These are phyloP conservation scores for Agrypnia vestita DNA, from an alignment of 1,140 invertebrate species.

Conservation along the genomic window DNA sequence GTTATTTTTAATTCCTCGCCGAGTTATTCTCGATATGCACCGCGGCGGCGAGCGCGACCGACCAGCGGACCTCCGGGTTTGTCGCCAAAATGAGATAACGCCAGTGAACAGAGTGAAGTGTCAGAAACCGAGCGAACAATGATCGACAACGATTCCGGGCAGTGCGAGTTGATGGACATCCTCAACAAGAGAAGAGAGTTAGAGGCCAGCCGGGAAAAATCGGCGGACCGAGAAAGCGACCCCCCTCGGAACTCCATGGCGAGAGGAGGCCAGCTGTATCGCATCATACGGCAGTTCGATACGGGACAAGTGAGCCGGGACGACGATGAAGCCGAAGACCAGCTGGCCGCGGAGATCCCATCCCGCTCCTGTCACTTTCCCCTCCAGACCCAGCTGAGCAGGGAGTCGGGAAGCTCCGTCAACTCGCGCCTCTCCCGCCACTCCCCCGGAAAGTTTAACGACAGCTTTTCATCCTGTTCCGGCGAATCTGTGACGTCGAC, in stretches of 20 bases:
- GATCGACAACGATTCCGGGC: not conserved
- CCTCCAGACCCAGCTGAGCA: not conserved
- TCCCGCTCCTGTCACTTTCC: not conserved
- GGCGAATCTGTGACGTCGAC: slow-evolving; percentile 17
- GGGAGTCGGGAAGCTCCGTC: slow-evolving; percentile 19
- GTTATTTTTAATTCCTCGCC: slow-evolving; percentile 36
- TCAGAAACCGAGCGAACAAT: not conserved
- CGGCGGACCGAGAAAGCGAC: not conserved
- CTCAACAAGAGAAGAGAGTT: slow-evolving; percentile 4
- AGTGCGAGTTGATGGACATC: slow-evolving; percentile 33
- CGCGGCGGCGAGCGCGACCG: slow-evolving; percentile 5
- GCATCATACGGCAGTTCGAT: slow-evolving; percentile 32
- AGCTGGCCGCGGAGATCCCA: not conserved
- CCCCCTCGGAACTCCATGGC: not conserved
- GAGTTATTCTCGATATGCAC: slow-evolving; percentile 35
- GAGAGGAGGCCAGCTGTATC: slow-evolving; percentile 30
- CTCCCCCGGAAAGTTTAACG: slow-evolving; percentile 19
- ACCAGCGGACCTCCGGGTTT: not conserved
- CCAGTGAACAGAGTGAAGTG: not conserved
- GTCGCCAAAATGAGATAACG: slow-evolving; percentile 14
- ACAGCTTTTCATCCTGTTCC: slow-evolving; percentile 30
- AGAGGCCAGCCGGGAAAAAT: not conserved
- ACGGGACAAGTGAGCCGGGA: not conserved
- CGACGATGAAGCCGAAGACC: not conserved
- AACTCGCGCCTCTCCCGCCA: slow-evolving; percentile 21